Evolutionary conservation across 2,888 invertebrate species (phyloP).

Genomic region (Molanna angustata): DNA sequence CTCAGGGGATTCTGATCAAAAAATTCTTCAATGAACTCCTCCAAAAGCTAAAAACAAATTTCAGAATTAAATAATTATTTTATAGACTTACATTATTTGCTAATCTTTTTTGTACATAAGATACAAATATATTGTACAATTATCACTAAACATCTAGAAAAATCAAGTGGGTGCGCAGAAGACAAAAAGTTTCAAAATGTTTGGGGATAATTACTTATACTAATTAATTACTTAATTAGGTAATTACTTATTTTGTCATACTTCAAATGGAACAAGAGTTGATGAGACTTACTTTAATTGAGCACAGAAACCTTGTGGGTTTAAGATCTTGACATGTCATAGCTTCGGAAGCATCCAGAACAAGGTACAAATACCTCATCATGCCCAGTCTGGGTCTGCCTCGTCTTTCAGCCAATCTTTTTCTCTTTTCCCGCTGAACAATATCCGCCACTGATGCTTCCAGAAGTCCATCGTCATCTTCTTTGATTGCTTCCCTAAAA

Average conservation of each 20-base stretch:
- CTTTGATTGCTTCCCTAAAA: slow-evolving; percentile 88
- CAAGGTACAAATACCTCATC: slow-evolving; percentile 94
- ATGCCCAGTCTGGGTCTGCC: slow-evolving; percentile 89
- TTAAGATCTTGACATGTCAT: slow-evolving; percentile 96
- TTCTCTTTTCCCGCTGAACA: slow-evolving; percentile 84
- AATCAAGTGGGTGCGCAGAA: too few relatives aligned
- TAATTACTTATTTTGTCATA: too few relatives aligned
- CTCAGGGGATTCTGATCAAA: slow-evolving; percentile 99
- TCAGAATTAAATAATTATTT: too few relatives aligned
- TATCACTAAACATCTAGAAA: too few relatives aligned
- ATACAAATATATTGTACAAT: too few relatives aligned
- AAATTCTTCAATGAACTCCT: slow-evolving; percentile 93
- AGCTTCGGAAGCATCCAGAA: slow-evolving; percentile 90
- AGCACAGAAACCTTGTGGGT: slow-evolving; percentile 85
- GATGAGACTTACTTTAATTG: slow-evolving; percentile 75
- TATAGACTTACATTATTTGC: too few relatives aligned
- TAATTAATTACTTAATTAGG: too few relatives aligned
- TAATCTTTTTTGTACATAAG: too few relatives aligned
- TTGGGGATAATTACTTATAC: too few relatives aligned
- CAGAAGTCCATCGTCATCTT: slow-evolving; percentile 91
- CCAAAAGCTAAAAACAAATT: slow-evolving; percentile 69
- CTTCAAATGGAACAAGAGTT: too few relatives aligned
- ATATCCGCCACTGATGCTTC: slow-evolving; percentile 89
- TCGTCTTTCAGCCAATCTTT: slow-evolving; percentile 66
- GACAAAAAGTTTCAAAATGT: too few relatives aligned